Percentiles rank a stretch among this genome's conserved stretches.
phyloP scores from a whole-genome alignment of 2,797 vertebrate genomes.

The Amphiprion clarkii region DNA sequence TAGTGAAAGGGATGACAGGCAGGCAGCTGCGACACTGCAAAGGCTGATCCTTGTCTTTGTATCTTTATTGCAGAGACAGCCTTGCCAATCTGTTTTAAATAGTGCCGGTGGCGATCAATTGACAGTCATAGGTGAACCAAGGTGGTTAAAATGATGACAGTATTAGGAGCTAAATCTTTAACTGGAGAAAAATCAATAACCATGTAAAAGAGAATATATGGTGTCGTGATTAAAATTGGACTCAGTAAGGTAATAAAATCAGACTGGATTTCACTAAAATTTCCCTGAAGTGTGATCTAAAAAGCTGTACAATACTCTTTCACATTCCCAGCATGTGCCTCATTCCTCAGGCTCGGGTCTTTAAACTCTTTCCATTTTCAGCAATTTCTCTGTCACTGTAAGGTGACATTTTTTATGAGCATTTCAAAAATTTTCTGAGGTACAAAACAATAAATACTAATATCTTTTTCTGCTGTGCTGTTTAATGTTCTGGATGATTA shows the following conservation, averaged over 20 bases:
- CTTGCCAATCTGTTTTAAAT: slow-evolving; percentile 31
- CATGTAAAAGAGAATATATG: slow-evolving; percentile 29
- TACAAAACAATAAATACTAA: slow-evolving; percentile 47
- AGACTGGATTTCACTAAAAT: slow-evolving; percentile 18
- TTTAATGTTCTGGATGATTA: slow-evolving; percentile 70
- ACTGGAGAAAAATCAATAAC: slow-evolving; percentile 41
- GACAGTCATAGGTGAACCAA: slow-evolving; percentile 29
- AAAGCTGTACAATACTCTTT: slow-evolving; percentile 35
- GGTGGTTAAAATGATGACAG: slow-evolving; percentile 37
- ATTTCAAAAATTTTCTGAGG: slow-evolving; percentile 46
- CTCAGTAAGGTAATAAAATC: slow-evolving; percentile 33
- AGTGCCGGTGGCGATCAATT: slow-evolving; percentile 18
- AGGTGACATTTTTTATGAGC: slow-evolving; percentile 33
- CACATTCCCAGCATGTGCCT: slow-evolving; percentile 32
- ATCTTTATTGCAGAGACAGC: slow-evolving; percentile 12
- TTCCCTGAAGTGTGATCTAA: slow-evolving; percentile 10
- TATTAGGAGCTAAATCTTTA: slow-evolving; percentile 34
- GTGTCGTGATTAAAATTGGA: slow-evolving; percentile 43
- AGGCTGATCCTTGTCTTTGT: slow-evolving; percentile 1
- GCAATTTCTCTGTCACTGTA: slow-evolving; percentile 26
- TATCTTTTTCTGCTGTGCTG: slow-evolving; percentile 48
- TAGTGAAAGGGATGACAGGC: slow-evolving; percentile 8
- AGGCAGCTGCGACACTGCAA: slow-evolving; percentile 9
- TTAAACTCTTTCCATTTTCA: slow-evolving; percentile 34
- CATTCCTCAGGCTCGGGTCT: slow-evolving; percentile 12